Evolutionary conservation across 2,113 vertebrate species (phyloP).

Genomic region (Antechinus flavipes): DNA sequence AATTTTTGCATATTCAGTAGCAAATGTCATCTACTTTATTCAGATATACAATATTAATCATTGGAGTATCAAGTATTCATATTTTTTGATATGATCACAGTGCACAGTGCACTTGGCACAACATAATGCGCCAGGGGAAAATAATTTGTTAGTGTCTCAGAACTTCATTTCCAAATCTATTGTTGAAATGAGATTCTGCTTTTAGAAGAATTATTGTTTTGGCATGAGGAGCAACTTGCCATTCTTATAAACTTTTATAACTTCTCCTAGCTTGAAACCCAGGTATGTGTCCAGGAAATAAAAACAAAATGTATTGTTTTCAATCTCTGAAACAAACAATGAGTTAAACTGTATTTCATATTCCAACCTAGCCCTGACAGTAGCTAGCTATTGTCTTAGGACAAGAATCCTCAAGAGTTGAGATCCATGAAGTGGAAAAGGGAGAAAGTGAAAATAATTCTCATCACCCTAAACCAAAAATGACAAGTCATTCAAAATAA

Average conservation of each 20-base stretch:
- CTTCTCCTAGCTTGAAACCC: constrained; percentile 57
- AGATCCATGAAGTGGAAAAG: constrained; percentile 63
- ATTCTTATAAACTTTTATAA: constrained; percentile 23
- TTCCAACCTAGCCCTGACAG: constrained; percentile 72
- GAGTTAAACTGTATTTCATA: constrained; percentile 62
- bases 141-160: neutral
- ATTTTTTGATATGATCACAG: neutral
- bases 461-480: constrained; percentile 67
- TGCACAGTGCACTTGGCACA: neutral
- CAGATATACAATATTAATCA: neutral
- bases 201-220: constrained; percentile 26
- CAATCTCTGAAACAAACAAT: constrained; percentile 67
- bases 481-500: constrained; percentile 75
- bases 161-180: neutral
- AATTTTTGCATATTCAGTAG: neutral
- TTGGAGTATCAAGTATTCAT: neutral
- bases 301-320: constrained; percentile 60
- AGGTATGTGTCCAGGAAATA: constrained; percentile 52
- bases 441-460: constrained; percentile 72
- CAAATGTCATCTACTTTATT: neutral
- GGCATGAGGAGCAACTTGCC: constrained; percentile 24
- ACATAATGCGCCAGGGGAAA: neutral
- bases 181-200: neutral
- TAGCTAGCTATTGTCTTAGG: constrained; percentile 78
- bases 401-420: constrained; percentile 57